A percentile compares a stretch with the other conserved stretches of the same genome.
These are phyloP conservation scores for Tenebrosternarchus preto DNA, from an alignment of 2,113 vertebrate species.

Conservation along the genomic window DNA sequence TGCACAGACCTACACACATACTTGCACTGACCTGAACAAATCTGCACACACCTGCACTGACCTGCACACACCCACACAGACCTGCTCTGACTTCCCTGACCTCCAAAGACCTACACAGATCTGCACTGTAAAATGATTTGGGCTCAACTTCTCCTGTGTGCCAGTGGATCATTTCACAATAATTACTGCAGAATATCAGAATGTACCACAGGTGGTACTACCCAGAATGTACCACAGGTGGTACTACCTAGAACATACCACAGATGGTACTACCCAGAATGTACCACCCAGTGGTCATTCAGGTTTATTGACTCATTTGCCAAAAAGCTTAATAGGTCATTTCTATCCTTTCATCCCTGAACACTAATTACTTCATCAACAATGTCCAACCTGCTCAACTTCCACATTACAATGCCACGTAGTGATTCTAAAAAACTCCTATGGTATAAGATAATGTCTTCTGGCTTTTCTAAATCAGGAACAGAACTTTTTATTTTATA, in stretches of 20 bases:
- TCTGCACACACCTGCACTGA: no score
- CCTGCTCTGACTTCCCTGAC: no score
- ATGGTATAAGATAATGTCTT: background rate
- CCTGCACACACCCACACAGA: no score
- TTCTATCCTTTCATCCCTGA: constrained; percentile 14
- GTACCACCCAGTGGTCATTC: constrained; percentile 36
- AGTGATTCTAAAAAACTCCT: background rate
- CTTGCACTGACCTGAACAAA: no score
- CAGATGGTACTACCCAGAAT: constrained; percentile 21
- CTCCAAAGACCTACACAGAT: no score
- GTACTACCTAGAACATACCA: constrained; percentile 20
- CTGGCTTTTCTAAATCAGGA: background rate
- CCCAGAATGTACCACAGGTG: constrained; percentile 41
- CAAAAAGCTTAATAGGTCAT: constrained; percentile 22
- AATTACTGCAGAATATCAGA: constrained; percentile 37
- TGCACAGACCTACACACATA: no score
- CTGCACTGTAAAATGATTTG: constrained; percentile 48
- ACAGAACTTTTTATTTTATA: no score
- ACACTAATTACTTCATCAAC: background rate
- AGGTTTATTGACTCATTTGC: constrained; percentile 18
- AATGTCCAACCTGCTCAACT: background rate
- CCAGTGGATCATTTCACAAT: constrained; percentile 38
- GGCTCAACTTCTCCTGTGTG: constrained; percentile 22
- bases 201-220: constrained; percentile 11
- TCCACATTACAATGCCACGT: background rate